Base-by-base conservation (phyloP, 1,140 invertebrate genomes). In the Drosophila ambigua region DNA sequence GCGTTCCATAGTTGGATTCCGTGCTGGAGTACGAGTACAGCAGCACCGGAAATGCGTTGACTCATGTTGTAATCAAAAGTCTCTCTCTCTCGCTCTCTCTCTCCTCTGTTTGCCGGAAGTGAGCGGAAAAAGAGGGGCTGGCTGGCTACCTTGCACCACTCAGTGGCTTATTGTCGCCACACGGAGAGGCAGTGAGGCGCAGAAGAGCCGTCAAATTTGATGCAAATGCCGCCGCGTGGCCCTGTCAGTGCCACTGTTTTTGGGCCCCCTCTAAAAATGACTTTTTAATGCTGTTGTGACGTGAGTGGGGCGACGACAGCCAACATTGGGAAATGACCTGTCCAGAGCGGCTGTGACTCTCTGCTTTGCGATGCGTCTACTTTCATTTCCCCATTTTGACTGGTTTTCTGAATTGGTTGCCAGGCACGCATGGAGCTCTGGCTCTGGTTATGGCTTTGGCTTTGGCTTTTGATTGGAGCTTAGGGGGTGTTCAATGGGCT, bases 1-100 rank as follows among this genome's bases (percentile, higher is more conserved):
- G 44, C 73, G 59, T 87, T 74, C 80, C 82, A 82, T 54, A 75
- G 77, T 85, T 77, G 55, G 7, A 52, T 41, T 74, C 81, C 28
- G 55, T 35, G 31, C 31, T 35, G 31, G 9, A 20, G 26, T 28
- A 6, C 26, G 26, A 28, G 26, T 28, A 28, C 26, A 28, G 26
- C 26, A 39, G 35, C 35, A 13, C 35, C 35, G 53, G 51, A 20
- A 16, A 48, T 53, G n/a, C 15, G 28, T 9, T 39, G 7, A 35
- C 31, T 55, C 60, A 31, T 59, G 55, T 11, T 35, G 31, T 35
- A 35, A 35, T 35, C 31, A 35, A 35, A 11, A 35, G 31, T 35
- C 35, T 13, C 35, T 13, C 35, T 13, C 11, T 2, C 35, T 2
- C 11, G 3, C 35, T 39, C 35, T 44, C 35, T 13, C 35, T 13